Conservation (phyloP, 2,888 invertebrate genomes). For the Ferrisia virgata region DNA sequence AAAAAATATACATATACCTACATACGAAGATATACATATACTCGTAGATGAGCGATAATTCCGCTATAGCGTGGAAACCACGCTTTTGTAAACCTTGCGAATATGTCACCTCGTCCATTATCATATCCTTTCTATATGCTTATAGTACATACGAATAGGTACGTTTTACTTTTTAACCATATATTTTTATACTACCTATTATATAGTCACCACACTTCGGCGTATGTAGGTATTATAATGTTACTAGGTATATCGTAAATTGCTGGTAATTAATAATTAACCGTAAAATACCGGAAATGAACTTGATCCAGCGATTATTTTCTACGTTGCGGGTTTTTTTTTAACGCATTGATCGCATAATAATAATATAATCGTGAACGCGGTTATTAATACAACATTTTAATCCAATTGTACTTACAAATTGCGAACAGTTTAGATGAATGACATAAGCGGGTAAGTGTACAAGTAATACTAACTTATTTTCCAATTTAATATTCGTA, state of each 20-base stretch:
- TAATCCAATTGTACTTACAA: no score
- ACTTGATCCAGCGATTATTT: not conserved
- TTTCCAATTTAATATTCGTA: not conserved
- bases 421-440: no score
- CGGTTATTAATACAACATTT: no score
- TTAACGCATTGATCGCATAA: no score
- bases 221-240: not conserved
- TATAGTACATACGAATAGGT: not conserved
- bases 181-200: not conserved
- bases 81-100: not conserved
- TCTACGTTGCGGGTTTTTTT: not conserved
- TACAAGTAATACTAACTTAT: no score
- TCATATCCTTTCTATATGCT: not conserved
- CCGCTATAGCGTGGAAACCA: not conserved
- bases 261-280: constrained; percentile 10
- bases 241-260: not conserved
- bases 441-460: no score
- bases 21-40: not conserved
- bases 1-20: not conserved
- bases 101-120: not conserved
- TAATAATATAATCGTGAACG: no score
- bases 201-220: not conserved
- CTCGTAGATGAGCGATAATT: not conserved
- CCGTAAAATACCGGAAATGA: not conserved
- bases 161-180: not conserved